Evolutionary conservation across 30 jellyfish, hydroid and myxozoan genomes (phyloP), one percentile per base, ranked within the genome.

Genomic region (Aurelia coerulea): DNA sequence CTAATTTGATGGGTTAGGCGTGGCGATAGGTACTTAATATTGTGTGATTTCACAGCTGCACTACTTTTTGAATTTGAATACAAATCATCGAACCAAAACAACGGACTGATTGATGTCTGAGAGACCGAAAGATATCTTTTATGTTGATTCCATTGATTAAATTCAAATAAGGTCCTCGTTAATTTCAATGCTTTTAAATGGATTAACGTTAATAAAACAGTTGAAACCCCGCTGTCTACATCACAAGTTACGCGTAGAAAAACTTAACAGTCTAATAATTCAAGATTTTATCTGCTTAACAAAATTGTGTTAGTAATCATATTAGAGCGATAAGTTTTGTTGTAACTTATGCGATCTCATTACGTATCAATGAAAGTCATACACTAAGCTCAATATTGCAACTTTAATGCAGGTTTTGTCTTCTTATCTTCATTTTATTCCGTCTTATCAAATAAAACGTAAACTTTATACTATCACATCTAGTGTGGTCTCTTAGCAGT

Each of bases 401-500:
- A 14, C 37, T 76, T 67, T 62, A 42, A 65, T 79, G 39, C 89
- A 51, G 89, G 73, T 67, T 75, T 65, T 79, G 58, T 79, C 68
- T 9, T 19, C 87, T 77, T 58, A 77, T 77, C 87, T 76, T 78
- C 80, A 32, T 50, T 54, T 79, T 2, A 16, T 51, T 70, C 32
- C 39, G 32, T 35, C 33, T 34, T 35, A 35, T 31, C 16, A 37
- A 51, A 70, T 70, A 10, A 70, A 31, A 16, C 7, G 63, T n/a
- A 29, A 46, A 67, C 50, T 53, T 58, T 42, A 59, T 42, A 39
- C 51, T 39, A 71, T 65, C 89, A 72, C 89, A 17, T 13, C 73
- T 31, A 42, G 89, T 79, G 89, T 79, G 89, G 89, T 75, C 89
- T 79, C 74, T 75, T 68, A 29, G 78, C 78, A 46, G 56, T 46